Base-by-base conservation (phyloP, 2,113 vertebrate species). In the Triplophysa dalaica region DNA sequence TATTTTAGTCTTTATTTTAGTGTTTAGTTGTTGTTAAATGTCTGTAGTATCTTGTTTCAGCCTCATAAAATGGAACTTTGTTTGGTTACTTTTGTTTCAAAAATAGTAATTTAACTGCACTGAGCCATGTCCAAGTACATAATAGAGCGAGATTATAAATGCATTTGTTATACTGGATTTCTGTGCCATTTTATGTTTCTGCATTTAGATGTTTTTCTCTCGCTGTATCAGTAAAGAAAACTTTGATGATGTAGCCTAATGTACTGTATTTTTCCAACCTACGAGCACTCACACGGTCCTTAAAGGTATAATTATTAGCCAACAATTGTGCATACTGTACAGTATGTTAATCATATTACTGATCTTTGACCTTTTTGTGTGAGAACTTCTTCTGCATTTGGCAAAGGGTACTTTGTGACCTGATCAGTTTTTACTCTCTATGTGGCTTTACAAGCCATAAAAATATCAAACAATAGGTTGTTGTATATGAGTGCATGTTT, bases 381-480 rank as follows among this genome's bases (percentile, higher is more conserved):
- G 50, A 54, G 4, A 22, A 1, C 41, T 21, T 43, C 4, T 1
- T 48, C 22, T 11, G 48, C 16, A 9, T 52, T 17, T 70, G 8
- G 0, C n/a, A 50, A 1, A 50, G 45, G 11, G 14, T 0, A 17
- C 45, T 52, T 70, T 45, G 41, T 1, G 54, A 58, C n/a, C 54
- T 9, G 54, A 21, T 58, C 16, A 19, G 4, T 38, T 38, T 26
- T 70, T 13, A 48, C 11, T 62, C 21, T 24, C 9, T 62, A 14
- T 75, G 65, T 43, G 66, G 74, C 17, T 77, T 86, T 82, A 58
- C 33, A 82, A 76, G 60, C 77, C 78, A 84, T 56, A 17, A 73
- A 29, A 58, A 21, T 29, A 38, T 29, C 22, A 61, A 75, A 62
- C 75, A 86, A 70, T 58, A 75, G 58, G 58, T 58, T 77, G 56